phyloP scores from a whole-genome alignment of 2,113 vertebrate species.

The Orycteropus afer region DNA sequence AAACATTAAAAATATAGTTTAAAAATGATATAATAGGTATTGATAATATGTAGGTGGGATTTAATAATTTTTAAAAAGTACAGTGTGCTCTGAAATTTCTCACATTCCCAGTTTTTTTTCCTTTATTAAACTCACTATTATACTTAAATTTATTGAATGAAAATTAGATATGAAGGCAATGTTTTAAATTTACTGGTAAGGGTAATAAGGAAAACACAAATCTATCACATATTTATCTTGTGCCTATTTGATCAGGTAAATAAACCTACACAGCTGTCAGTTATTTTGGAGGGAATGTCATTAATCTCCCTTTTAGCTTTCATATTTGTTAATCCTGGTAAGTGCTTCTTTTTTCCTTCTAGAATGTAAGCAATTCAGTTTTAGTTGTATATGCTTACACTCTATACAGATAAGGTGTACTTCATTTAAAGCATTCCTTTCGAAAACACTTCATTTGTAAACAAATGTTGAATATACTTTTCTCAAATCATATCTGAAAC shows the following conservation, averaged over 20 bases:
- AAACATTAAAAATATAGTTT: constrained; percentile 9
- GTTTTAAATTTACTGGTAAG: constrained; percentile 46
- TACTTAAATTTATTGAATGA: constrained; percentile 46
- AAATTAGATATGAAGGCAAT: constrained; percentile 47
- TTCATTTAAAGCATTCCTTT: constrained; percentile 29
- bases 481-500: neutral
- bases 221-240: constrained; percentile 69
- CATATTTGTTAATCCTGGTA: neutral
- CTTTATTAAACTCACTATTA: neutral
- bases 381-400: neutral
- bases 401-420: constrained; percentile 12
- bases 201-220: constrained; percentile 10
- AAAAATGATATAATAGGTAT: neutral
- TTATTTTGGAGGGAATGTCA: constrained; percentile 79
- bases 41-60: neutral
- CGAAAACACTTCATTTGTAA: neutral
- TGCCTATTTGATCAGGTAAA: constrained; percentile 62
- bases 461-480: neutral
- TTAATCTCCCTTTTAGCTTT: neutral
- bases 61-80: constrained; percentile 52
- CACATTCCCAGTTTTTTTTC: constrained; percentile 40
- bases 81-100: constrained; percentile 46
- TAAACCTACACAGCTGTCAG: constrained; percentile 73
- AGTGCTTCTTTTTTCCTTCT: neutral
- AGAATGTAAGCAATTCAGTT: neutral